Conservation (phyloP, 2,888 invertebrate species). For the Lissocephala sabroskyi region DNA sequence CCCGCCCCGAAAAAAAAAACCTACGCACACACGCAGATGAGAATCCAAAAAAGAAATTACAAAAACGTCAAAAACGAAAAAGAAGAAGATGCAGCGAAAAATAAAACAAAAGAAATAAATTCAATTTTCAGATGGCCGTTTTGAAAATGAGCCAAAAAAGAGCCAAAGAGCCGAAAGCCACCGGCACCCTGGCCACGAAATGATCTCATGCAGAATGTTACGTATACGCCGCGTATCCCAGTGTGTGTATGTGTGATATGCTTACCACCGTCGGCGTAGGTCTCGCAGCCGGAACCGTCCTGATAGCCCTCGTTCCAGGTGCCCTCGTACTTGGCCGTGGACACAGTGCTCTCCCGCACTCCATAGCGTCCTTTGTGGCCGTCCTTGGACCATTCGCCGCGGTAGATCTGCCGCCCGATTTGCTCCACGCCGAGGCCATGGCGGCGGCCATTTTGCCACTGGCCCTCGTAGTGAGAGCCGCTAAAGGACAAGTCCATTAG, state of each 20-base stretch:
- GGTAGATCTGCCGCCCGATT: slow-evolving; percentile 96
- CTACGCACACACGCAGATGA: not conserved
- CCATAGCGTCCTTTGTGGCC: slow-evolving; percentile 99
- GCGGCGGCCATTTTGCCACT: slow-evolving; percentile 99
- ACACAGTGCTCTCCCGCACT: slow-evolving; percentile 94
- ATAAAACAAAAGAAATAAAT: too few relatives aligned
- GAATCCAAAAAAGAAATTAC: too few relatives aligned
- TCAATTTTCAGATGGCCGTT: slow-evolving; percentile 18
- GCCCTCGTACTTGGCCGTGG: slow-evolving; percentile 96
- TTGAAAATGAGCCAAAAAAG: slow-evolving; percentile 40
- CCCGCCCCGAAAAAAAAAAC: slow-evolving; percentile 18
- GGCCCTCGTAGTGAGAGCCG: slow-evolving; percentile 97
- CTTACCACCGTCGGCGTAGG: slow-evolving; percentile 99
- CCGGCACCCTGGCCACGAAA: slow-evolving; percentile 22
- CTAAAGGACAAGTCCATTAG: not conserved
- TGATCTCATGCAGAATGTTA: slow-evolving; percentile 62
- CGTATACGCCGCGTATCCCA: slow-evolving; percentile 28
- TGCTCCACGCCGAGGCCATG: slow-evolving; percentile 98
- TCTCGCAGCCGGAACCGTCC: slow-evolving; percentile 99
- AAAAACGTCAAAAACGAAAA: slow-evolving; percentile 49
- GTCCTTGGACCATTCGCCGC: slow-evolving; percentile 96
- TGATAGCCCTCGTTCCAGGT: slow-evolving; percentile 99
- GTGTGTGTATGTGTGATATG: slow-evolving; percentile 29
- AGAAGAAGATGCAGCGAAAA: too few relatives aligned
- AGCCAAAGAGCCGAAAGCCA: too few relatives aligned